Conservation (phyloP, 2,797 vertebrate species). For the Menidia menidia region DNA sequence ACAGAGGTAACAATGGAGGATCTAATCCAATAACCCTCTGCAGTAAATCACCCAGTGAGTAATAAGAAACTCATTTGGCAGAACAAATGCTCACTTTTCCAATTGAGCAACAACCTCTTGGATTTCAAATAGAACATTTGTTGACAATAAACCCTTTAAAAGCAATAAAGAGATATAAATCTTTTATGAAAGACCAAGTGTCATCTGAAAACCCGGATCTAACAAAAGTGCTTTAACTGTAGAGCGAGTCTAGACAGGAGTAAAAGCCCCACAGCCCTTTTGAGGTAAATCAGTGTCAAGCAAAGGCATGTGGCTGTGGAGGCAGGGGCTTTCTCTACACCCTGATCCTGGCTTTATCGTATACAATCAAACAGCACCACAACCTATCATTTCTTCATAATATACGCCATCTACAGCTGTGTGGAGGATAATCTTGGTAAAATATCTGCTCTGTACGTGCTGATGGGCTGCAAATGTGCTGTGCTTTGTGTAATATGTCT, state of each 20-base stretch:
- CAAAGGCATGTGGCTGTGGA: constrained; percentile 58
- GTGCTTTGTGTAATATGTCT: constrained; percentile 8
- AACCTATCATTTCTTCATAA: constrained; percentile 44
- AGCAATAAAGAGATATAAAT: constrained; percentile 26
- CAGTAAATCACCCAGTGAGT: constrained; percentile 8
- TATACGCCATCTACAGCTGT: constrained; percentile 27
- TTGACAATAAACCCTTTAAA: constrained; percentile 1
- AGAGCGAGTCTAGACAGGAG: constrained; percentile 67
- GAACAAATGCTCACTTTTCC: constrained; percentile 5
- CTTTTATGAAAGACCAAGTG: constrained; percentile 28
- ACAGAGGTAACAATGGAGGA: not conserved
- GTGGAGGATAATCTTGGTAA: constrained; percentile 19
- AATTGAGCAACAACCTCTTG: constrained; percentile 4
- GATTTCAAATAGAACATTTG: constrained; percentile 16
- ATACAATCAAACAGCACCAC: constrained; percentile 36
- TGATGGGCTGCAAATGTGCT: constrained; percentile 11
- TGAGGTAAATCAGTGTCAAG: constrained; percentile 59
- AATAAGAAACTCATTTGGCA: constrained; percentile 1
- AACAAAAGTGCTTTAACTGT: constrained; percentile 54
- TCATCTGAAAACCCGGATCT: constrained; percentile 64
- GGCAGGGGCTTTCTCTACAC: constrained; percentile 35
- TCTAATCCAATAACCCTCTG: not conserved
- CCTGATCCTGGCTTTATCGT: constrained; percentile 51
- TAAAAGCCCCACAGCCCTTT: constrained; percentile 49
- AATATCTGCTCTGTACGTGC: not conserved